These are phyloP conservation scores for Tiliqua scincoides DNA, from an alignment of 2,113 vertebrate genomes.

Conservation along the genomic window DNA sequence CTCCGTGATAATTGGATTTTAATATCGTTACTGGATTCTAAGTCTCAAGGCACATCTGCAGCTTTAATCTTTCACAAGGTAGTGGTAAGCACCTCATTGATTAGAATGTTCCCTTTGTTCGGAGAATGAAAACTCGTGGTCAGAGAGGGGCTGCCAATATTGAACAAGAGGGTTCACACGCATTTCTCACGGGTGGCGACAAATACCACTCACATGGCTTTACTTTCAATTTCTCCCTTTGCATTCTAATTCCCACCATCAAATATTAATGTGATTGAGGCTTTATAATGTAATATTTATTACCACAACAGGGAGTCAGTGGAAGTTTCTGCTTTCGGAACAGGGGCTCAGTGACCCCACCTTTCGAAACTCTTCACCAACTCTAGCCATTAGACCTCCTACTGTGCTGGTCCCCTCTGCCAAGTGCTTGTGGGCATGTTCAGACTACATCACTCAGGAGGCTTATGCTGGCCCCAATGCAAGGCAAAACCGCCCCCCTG, in stretches of 20 bases:
- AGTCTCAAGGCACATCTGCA: constrained; percentile 10
- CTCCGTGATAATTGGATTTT: constrained; percentile 11
- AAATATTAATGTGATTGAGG: neutral
- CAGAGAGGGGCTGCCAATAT: neutral
- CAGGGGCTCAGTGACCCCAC: neutral
- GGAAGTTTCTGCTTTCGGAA: neutral
- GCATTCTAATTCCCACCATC: constrained; percentile 10
- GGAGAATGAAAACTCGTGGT: neutral
- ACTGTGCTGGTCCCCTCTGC: neutral
- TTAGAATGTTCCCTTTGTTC: constrained; percentile 17
- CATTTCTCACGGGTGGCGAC: neutral
- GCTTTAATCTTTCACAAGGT: constrained; percentile 31
- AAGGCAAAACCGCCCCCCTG: neutral
- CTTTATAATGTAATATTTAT: neutral
- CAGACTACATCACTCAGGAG: neutral
- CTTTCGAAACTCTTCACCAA: neutral
- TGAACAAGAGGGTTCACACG: neutral
- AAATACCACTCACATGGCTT: neutral
- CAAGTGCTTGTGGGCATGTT: neutral
- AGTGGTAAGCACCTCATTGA: neutral
- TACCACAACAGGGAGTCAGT: neutral
- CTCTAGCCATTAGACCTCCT: neutral
- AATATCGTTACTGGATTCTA: neutral
- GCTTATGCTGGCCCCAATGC: neutral
- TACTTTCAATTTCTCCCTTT: neutral